Conservation (phyloP, 2,113 vertebrate species). For the Coracopsis vasa region DNA sequence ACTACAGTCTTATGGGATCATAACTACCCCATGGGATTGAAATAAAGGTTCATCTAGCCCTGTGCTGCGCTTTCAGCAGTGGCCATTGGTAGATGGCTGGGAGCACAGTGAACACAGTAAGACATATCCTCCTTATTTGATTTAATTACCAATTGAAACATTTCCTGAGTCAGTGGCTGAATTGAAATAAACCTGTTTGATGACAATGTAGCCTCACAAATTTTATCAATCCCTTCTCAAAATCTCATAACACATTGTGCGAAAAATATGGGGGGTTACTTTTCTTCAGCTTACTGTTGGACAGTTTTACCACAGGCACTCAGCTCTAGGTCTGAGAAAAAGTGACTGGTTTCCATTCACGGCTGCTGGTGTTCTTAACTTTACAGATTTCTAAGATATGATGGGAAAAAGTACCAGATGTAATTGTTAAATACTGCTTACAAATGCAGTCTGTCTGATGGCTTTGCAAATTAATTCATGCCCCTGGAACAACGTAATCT, state of each 20-base stretch:
- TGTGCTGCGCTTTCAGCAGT: neutral
- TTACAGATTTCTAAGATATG: neutral
- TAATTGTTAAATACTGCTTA: neutral
- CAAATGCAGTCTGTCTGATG: neutral
- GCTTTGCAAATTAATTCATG: neutral
- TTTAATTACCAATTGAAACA: neutral
- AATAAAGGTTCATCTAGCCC: neutral
- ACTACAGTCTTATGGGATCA: neutral
- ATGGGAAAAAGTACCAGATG: neutral
- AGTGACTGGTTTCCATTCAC: neutral
- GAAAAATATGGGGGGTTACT: rapidly evolving
- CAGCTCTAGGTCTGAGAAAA: neutral
- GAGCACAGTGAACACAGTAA: neutral
- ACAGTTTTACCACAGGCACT: neutral
- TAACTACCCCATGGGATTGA: neutral
- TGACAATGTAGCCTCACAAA: neutral
- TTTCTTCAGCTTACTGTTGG: neutral
- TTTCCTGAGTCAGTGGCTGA: neutral
- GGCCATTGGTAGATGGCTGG: neutral
- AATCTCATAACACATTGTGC: neutral
- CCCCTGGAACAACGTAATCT: neutral
- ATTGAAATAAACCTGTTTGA: neutral
- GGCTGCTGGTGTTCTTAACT: neutral
- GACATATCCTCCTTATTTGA: neutral
- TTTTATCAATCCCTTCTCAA: neutral